Evolutionary conservation across 2,113 vertebrate species (phyloP), one percentile per base, ranked within the genome.

Genomic region (Tragelaphus strepsiceros): DNA sequence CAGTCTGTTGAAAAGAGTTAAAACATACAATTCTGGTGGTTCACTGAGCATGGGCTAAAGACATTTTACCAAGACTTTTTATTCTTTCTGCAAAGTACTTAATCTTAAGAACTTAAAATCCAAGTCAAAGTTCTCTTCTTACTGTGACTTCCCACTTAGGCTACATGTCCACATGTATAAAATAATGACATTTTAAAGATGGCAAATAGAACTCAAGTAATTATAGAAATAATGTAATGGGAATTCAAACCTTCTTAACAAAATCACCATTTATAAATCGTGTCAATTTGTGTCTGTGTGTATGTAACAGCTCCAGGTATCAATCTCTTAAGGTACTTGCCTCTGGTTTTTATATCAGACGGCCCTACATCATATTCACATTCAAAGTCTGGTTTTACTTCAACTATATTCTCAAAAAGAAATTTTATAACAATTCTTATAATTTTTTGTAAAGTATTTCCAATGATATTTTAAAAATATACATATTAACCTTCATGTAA

Each of bases 41-140:
- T 93, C 22, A 62, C 3, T 85, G n/a, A 88, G 19, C 7, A 59
- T 24, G 26, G 28, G 32, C 26, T 64, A 74, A 89, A 92, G 12
- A 49, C 10, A 12, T 90, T 96, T 95, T 92, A 88, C 39, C n/a
- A 62, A 88, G 24, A 43, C 13, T 39, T 88, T 35, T n/a, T 89
- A 35, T 64, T 16, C 39, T n/a, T 13, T 13, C 4, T 77, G 30
- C 28, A 62, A 91, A 84, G 39, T 61, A 54, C 22, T 11, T 81
- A 46, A 53, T 86, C 94, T 95, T 90, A 80, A 46, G 74, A 88
- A 77, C 83, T 92, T 94, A 77, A 97, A 92, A 86, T 88, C 43
- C 35, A 39, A 90, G 24, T 32, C 84, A 91, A 11, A 56, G 30
- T 9, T 11, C 6, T 43, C 35, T 59, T 89, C 49, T 95, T 84